Evolutionary conservation across 2,888 invertebrate species (phyloP).

Genomic region (Operophtera brumata): DNA sequence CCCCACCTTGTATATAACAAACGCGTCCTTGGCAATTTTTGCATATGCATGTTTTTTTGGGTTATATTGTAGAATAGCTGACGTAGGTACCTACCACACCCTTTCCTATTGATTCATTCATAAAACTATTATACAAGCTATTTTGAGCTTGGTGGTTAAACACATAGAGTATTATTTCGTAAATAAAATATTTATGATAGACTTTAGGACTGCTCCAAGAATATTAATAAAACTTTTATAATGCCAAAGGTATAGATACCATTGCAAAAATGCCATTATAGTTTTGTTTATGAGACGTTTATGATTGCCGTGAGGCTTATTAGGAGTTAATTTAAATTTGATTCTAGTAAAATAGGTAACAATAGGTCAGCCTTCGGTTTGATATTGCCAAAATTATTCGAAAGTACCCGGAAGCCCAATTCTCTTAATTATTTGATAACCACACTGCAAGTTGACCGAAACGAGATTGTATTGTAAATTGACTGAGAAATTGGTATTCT

Average conservation of each 20-base stretch:
- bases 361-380: constrained; percentile 5
- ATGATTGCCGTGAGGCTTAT: constrained; percentile 4
- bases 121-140: neutral
- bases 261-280: neutral
- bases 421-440: too few species aligned
- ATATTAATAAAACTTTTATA: neutral
- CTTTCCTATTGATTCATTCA: constrained; percentile 1
- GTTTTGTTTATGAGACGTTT: constrained; percentile 8
- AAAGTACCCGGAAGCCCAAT: too few species aligned
- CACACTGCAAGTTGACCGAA: too few species aligned
- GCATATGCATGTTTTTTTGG: neutral
- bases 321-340: constrained; percentile 1
- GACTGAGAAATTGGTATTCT: too few species aligned
- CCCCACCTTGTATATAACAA: neutral
- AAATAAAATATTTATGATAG: neutral
- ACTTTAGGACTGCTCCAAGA: neutral
- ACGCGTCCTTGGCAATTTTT: neutral
- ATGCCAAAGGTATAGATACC: neutral
- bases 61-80: neutral
- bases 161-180: neutral
- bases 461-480: too few species aligned
- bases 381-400: neutral
- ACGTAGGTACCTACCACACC: constrained; percentile 11
- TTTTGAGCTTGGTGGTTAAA: neutral
- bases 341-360: neutral